A percentile compares a stretch with the other conserved stretches of the same genome.
phyloP scores from a whole-genome alignment of 2,797 vertebrate genomes.

The Sandelia bainsii region DNA sequence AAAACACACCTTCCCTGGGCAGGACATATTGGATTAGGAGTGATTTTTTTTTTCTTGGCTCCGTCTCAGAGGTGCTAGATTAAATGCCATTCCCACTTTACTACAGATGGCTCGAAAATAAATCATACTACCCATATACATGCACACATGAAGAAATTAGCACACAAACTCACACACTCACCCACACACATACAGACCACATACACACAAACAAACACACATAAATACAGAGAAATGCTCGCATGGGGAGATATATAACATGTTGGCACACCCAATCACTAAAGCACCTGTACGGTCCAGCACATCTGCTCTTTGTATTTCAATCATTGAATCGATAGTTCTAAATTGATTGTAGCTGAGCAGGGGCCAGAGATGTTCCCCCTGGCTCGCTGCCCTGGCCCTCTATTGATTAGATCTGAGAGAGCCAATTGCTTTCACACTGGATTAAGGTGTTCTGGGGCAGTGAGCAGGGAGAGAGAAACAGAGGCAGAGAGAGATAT shows the following conservation, averaged over 20 bases:
- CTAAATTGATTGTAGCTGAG: slow-evolving; percentile 85
- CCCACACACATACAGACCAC: not conserved
- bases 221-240: slow-evolving; percentile 56
- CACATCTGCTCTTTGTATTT: slow-evolving; percentile 82
- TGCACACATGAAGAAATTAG: slow-evolving; percentile 32
- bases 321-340: slow-evolving; percentile 85
- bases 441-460: slow-evolving; percentile 84
- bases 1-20: slow-evolving; percentile 55
- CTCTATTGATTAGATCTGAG: slow-evolving; percentile 84
- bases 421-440: slow-evolving; percentile 86
- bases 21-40: slow-evolving; percentile 82
- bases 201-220: slow-evolving; percentile 31
- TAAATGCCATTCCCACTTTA: slow-evolving; percentile 85
- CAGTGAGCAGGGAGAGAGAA: slow-evolving; percentile 67
- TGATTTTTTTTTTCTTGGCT: slow-evolving; percentile 69
- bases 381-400: slow-evolving; percentile 78
- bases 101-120: slow-evolving; percentile 76
- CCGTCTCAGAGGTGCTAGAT: slow-evolving; percentile 78
- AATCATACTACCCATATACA: slow-evolving; percentile 75
- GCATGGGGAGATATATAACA: slow-evolving; percentile 75
- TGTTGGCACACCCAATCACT: slow-evolving; percentile 73
- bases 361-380: slow-evolving; percentile 81
- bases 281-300: slow-evolving; percentile 77
- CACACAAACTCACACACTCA: slow-evolving; percentile 22
- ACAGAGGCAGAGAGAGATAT: slow-evolving; percentile 3